A percentile compares a stretch with the other conserved stretches of the same genome.
Evolutionary conservation across 2,113 vertebrate species (phyloP).

Genomic region (Prochilodus magdalenae): DNA sequence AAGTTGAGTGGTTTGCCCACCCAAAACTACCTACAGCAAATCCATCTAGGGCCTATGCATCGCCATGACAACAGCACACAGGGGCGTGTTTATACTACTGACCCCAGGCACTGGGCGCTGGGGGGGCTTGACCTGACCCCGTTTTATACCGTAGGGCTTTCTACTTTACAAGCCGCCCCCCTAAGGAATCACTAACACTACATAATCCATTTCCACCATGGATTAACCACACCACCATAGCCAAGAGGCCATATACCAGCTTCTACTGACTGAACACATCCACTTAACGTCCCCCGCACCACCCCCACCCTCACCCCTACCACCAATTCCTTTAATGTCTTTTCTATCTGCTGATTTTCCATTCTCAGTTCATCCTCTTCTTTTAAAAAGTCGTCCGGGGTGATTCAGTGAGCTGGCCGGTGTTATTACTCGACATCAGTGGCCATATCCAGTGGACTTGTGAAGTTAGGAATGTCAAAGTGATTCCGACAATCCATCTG

Average conservation of each 20-base stretch:
- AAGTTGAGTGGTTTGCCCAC: too few relatives aligned
- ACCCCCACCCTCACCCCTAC: too few relatives aligned
- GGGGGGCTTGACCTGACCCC: constrained; percentile 22
- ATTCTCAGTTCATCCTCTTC: not conserved
- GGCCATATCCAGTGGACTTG: not conserved
- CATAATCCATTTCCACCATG: constrained; percentile 33
- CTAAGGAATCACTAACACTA: constrained; percentile 30
- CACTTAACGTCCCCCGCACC: not conserved
- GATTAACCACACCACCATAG: not conserved
- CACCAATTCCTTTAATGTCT: not conserved
- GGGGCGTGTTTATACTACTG: not conserved
- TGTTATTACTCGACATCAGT: not conserved
- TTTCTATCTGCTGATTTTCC: not conserved
- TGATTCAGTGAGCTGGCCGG: not conserved
- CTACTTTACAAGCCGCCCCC: constrained; percentile 8
- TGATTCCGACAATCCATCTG: not conserved
- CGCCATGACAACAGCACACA: not conserved
- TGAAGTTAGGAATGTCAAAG: not conserved
- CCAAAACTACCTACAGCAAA: too few relatives aligned
- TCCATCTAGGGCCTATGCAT: not conserved
- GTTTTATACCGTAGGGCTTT: constrained; percentile 26
- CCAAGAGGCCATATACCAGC: not conserved
- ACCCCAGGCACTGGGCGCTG: constrained; percentile 9
- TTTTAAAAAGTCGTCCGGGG: too few relatives aligned
- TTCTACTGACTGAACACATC: not conserved